Evolutionary conservation across 2,888 invertebrate genomes (phyloP), one percentile per base, ranked within the genome.

Genomic region (Hybos culiciformis): DNA sequence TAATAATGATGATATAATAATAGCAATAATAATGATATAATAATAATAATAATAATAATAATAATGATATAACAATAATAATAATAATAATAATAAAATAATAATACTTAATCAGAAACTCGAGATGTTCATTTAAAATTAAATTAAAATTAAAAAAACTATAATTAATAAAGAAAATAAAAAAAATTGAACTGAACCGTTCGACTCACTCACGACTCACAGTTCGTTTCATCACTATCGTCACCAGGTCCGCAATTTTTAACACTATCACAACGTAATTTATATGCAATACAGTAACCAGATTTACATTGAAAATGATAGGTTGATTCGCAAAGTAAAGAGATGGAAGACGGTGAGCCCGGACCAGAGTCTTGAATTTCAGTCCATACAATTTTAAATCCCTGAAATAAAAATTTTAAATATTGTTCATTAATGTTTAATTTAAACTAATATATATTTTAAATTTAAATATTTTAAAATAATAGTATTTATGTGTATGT

Each of bases 351-450:
- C 50, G 65, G 65, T 45, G 66, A 63, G 49, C 68, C 68, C 43
- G 68, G 67, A 46, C 73, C 75, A 39, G 74, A 73, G 49, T 76
- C 76, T 54, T 74, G 73, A 54, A 94, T 82, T 72, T 96, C 94
- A 45, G 94, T 94, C 93, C 94, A 96, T 41, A 90, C 79, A 38
- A 91, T 84, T 60, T 83, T 80, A 71, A 94, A 96, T 47, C 94
- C 96, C 65, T 82, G 44, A 3, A 45, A 50, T 36, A n/a, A 12
- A 11, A 26, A 19, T 17, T 17, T 23, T 26, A 23, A 17, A 29
- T 12, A 20, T n/a, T 31, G 15, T 40, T 37, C 36, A 19, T 14
- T 39, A 14, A 20, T 38, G 12, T 38, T 6, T 14, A 4, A n/a
- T n/a, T 14, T 18, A 23, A 23, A 23, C 11, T 18, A 21, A 37